phyloP scores from a whole-genome alignment of 1,140 invertebrate species.

The Caenorhabditis inopinata region DNA sequence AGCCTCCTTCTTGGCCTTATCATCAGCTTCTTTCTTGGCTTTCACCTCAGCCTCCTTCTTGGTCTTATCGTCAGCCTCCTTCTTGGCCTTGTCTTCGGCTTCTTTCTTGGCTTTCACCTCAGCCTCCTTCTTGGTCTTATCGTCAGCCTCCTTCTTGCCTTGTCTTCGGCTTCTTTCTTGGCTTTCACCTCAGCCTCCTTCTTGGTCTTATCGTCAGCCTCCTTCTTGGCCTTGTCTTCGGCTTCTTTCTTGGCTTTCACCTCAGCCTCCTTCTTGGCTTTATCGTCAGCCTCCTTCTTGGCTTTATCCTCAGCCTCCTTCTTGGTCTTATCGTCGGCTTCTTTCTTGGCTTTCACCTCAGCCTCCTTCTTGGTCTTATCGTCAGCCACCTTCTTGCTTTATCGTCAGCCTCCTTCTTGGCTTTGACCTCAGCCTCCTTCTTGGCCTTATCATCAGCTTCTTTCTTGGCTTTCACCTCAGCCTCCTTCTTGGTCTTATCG shows the following conservation, averaged over 20 bases:
- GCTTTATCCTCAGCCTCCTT: too few relatives aligned
- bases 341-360: conserved; percentile 5
- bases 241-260: neutral
- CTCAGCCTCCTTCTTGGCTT: neutral
- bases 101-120: neutral
- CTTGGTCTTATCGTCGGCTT: neutral
- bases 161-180: neutral
- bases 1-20: neutral
- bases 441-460: neutral
- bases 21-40: neutral
- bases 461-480: neutral
- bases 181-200: neutral
- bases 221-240: neutral
- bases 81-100: neutral
- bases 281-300: neutral
- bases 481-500: conserved; percentile 12
- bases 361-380: neutral
- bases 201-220: neutral
- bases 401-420: neutral
- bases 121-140: neutral
- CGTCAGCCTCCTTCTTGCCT: neutral
- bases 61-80: neutral
- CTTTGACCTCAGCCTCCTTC: neutral
- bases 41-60: neutral
- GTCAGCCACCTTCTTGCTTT: neutral